Base-by-base conservation (phyloP, 2,797 vertebrate genomes). In the Gastrophryne carolinensis region DNA sequence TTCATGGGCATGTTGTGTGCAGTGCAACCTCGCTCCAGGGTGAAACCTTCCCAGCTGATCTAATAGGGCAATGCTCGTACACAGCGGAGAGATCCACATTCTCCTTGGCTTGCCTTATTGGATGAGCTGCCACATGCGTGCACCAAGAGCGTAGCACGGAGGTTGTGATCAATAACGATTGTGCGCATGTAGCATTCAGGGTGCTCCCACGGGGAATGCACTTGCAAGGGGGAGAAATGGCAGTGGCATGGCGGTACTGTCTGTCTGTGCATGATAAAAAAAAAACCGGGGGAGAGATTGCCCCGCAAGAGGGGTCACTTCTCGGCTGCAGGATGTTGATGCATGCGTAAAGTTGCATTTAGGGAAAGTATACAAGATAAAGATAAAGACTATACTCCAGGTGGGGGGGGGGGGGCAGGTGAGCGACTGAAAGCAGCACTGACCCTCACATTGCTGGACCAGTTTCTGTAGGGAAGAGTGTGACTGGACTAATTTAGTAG, bases 281-380 rank as follows among this genome's bases (percentile, higher is more conserved):
- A 89, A 93, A 89, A 92, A 90, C 92, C 32, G 90, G 88, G 89
- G 21, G 21, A 47, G 17, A 44, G 89, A 92, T 88, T 91, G 89
- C 90, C 92, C 93, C 90, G 86, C 17, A 84, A 90, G 86, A 86
- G 90, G 90, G 90, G 88, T 93, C 91, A 81, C 78, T 82, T 86
- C 80, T 87, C 91, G 92, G 94, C 87, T 90, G 87, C 90, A 89
- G 84, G 92, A 93, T 93, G 90, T 93, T 92, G 91, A 95, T 93
- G 93, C 96, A 98, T 98, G 95, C 95, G 97, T 94, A 96, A 98
- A 98, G 97, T 98, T 98, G 97, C 97, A 98, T 97, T 98, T 99
- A 98, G 96, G 95, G 95, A 96, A 94, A 97, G 92, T 94, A 96
- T 92, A 93, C 86, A 88, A 88, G 87, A 75, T n/a, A n/a, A n/a